Base-by-base conservation (phyloP, 2,113 vertebrate species). In the Cryptomyrus ogoouensis region DNA sequence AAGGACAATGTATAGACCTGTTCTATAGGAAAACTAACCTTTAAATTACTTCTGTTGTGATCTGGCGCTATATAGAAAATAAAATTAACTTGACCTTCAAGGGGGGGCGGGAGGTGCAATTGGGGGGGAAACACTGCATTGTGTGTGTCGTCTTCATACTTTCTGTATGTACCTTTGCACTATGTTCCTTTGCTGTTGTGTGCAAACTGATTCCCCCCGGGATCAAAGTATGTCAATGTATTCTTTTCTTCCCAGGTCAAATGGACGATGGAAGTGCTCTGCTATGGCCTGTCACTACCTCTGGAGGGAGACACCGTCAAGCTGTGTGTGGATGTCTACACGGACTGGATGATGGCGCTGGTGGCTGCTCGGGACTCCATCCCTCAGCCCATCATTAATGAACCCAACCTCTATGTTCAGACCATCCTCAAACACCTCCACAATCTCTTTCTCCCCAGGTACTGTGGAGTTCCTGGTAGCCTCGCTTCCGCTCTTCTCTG, bases 181-280 rank as follows among this genome's bases (percentile, higher is more conserved):
- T 56, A 56, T 56, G 53, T 56, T 21, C 53, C 15, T 21, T 56
- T 21, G 53, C 53, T 56, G 17, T 56, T 56, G 19, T 58, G 56
- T 58, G 56, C 21, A 58, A 58, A 58, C 24, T 0, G 21, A 7
- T n/a, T 9, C 8, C 46, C 49, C 15, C 17, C 3, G 9, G 58
- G n/a, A 27, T 66, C 9, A 27, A 70, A 70, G 62, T 31, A 12
- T 31, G 31, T 13, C 27, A 21, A 13, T 39, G n/a, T 56, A 17
- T 56, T 21, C 19, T 88, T 44, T 46, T 91, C 92, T 92, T 46
- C 12, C 86, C 89, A 98, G 98, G 98, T 99, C 91, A 99, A 99
- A 95, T 99, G 98, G 98, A 99, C 98, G 56, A 99, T 99, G 98
- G 98, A 99, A 94, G 98, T 98, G 88, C 96, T 99, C 92, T 98